phyloP scores from a whole-genome alignment of 2,888 invertebrate species.

The Stenodera caucasica region DNA sequence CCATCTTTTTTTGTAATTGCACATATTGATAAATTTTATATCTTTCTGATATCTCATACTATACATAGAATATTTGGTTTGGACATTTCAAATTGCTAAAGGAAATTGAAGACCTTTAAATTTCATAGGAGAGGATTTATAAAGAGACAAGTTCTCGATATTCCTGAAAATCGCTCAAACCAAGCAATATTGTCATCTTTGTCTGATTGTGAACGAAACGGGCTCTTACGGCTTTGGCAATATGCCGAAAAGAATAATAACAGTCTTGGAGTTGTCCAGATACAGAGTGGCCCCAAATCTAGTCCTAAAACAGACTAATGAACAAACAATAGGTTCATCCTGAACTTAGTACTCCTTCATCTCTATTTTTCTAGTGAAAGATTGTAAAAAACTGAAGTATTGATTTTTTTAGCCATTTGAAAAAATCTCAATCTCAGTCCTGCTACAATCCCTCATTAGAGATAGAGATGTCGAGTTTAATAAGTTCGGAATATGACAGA shows the following conservation, averaged over 20 bases:
- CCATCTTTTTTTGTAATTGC: slow-evolving; percentile 17
- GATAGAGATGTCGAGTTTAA: too few relatives aligned
- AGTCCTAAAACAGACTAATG: too few relatives aligned
- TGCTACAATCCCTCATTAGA: too few relatives aligned
- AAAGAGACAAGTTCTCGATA: slow-evolving; percentile 28
- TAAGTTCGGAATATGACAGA: too few relatives aligned
- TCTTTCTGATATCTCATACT: neutral
- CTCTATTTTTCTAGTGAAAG: too few relatives aligned
- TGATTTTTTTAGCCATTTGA: too few relatives aligned
- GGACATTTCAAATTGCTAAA: slow-evolving; percentile 23
- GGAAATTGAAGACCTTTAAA: slow-evolving; percentile 35
- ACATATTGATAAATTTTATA: slow-evolving; percentile 20
- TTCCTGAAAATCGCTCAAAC: slow-evolving; percentile 12
- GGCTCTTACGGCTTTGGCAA: neutral
- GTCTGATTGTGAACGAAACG: neutral
- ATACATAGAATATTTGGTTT: neutral
- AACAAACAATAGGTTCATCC: too few relatives aligned
- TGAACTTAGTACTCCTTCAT: too few relatives aligned
- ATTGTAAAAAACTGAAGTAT: too few relatives aligned
- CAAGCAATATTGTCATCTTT: slow-evolving; percentile 9
- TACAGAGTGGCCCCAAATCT: too few relatives aligned
- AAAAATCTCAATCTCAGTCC: too few relatives aligned
- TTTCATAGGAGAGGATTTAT: slow-evolving; percentile 31
- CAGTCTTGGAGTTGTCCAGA: neutral
- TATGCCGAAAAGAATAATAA: neutral